Percentiles rank a stretch among this genome's conserved stretches.
Evolutionary conservation across 2,888 invertebrate genomes (phyloP).

Genomic region (Caenorhabditis zanzibari): DNA sequence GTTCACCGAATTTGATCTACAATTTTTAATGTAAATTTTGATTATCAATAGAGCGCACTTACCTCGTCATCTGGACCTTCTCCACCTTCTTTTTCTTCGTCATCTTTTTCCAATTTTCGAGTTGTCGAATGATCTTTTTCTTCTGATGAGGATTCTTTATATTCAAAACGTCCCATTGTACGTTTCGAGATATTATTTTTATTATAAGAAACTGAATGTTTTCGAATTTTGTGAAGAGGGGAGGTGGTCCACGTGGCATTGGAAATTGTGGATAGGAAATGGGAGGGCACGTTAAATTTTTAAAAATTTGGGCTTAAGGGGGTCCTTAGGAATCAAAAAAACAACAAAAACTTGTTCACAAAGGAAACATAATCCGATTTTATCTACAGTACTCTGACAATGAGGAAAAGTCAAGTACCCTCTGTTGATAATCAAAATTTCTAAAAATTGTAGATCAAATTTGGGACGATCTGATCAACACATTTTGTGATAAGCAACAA

Average conservation of each 20-base stretch:
- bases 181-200: not conserved
- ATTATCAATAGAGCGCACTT: not conserved
- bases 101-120: not conserved
- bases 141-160: slow-evolving; percentile 18
- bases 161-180: slow-evolving; percentile 21
- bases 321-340: no score
- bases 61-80: not conserved
- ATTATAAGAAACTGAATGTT: not conserved
- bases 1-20: slow-evolving; percentile 60
- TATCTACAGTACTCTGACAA: no score
- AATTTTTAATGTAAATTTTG: not conserved
- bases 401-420: not conserved
- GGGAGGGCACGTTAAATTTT: no score
- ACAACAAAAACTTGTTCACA: no score
- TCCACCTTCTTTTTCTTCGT: not conserved
- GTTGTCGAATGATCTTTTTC: not conserved
- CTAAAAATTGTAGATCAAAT: slow-evolving; percentile 24
- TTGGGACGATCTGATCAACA: slow-evolving; percentile 70
- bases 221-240: not conserved
- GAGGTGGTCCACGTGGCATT: no score
- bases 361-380: no score
- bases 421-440: not conserved
- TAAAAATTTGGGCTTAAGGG: no score
- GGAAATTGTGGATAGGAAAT: no score
- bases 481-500: slow-evolving; percentile 68